These are phyloP conservation scores for Diabrotica balteata DNA, from an alignment of 2,888 invertebrate species.

Conservation along the genomic window DNA sequence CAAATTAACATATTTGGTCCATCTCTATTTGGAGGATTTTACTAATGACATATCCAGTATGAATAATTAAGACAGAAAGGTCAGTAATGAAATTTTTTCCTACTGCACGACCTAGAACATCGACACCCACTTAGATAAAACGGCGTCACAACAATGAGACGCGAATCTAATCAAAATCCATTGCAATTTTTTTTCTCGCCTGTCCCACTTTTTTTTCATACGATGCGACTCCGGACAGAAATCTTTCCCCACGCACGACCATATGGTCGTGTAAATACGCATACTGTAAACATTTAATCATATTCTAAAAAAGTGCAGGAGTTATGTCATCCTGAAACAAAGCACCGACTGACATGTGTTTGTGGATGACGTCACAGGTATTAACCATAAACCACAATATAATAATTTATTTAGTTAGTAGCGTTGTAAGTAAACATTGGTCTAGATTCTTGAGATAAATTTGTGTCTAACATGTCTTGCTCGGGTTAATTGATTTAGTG, in stretches of 20 bases:
- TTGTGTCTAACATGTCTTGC: not conserved
- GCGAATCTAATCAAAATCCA: not conserved
- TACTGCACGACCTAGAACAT: not conserved
- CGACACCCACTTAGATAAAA: not conserved
- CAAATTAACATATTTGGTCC: no score
- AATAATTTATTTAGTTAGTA: conserved; percentile 24
- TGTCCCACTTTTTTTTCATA: not conserved
- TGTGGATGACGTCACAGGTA: conserved; percentile 40
- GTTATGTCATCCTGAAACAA: conserved; percentile 44
- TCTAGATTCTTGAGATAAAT: conserved; percentile 13
- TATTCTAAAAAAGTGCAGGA: conserved; percentile 35
- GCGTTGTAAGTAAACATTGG: conserved; percentile 11
- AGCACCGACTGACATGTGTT: conserved; percentile 33
- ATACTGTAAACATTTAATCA: conserved; percentile 22
- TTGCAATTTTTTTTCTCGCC: conserved; percentile 2
- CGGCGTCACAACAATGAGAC: no score
- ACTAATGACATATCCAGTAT: no score
- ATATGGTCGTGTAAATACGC: conserved; percentile 7
- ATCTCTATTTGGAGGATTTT: no score
- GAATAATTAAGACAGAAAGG: not conserved
- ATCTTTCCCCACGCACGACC: conserved; percentile 1
- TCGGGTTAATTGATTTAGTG: conserved; percentile 32
- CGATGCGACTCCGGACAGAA: not conserved
- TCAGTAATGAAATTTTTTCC: not conserved
- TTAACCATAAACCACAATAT: conserved; percentile 26